Conservation (phyloP, 2,113 vertebrate species). For the cat (Felis catus) region F.catus_Fca126_mat1.0 CM031411.1:120002001-120002500, state of each 20-base stretch:
- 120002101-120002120: neutral
- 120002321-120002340: neutral
- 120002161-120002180: neutral
- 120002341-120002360: fast-evolving
- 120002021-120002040: too few species aligned
- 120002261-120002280: neutral
- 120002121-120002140: neutral
- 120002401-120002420: neutral
- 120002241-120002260: neutral
- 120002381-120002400: neutral
- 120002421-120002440: neutral
- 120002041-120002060: neutral
- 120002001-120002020: neutral
- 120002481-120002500: neutral
- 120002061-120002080: neutral
- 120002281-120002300: neutral
- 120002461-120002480: neutral
- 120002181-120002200: neutral
- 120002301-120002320: neutral
- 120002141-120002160: neutral
- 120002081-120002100: neutral
- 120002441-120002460: neutral
- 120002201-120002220: neutral
- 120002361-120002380: neutral
- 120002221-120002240: neutral